These are phyloP conservation scores for Pelecanoides urinatrix DNA, from an alignment of 2,113 vertebrate genomes.

Conservation along the genomic window DNA sequence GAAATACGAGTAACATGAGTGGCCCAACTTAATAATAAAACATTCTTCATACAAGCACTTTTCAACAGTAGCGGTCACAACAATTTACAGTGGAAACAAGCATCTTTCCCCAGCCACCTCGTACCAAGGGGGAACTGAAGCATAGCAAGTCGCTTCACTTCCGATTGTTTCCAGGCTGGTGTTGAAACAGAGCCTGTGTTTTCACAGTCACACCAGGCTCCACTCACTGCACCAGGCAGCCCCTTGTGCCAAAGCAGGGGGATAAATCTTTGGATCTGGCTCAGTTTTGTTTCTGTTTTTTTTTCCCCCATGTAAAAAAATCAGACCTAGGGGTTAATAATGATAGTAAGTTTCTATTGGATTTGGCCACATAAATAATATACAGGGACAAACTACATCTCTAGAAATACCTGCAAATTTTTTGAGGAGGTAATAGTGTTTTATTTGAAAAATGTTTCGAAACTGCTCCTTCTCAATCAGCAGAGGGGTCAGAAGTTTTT, in stretches of 20 bases:
- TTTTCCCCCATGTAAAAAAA: not conserved
- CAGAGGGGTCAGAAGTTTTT: not conserved
- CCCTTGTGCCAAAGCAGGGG: not conserved
- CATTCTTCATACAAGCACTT: not conserved
- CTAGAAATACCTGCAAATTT: not conserved
- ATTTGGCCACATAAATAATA: not conserved
- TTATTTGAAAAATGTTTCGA: not conserved
- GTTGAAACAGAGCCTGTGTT: not conserved
- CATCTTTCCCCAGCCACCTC: not conserved
- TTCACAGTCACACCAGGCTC: not conserved
- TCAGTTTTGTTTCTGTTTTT: not conserved
- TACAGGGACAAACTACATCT: not conserved
- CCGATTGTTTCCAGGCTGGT: not conserved
- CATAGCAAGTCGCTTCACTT: not conserved
- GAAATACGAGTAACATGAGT: fast-evolving
- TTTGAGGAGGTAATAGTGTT: not conserved
- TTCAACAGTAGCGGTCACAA: not conserved
- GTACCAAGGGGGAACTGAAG: not conserved
- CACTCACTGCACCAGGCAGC: not conserved
- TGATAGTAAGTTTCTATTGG: not conserved
- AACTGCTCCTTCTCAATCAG: not conserved
- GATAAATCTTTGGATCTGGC: not conserved
- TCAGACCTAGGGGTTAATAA: not conserved
- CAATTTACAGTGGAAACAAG: not conserved
- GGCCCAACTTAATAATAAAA: not conserved